phyloP scores from a whole-genome alignment of 2,888 invertebrate species.

The Prionchulus punctatus region DNA sequence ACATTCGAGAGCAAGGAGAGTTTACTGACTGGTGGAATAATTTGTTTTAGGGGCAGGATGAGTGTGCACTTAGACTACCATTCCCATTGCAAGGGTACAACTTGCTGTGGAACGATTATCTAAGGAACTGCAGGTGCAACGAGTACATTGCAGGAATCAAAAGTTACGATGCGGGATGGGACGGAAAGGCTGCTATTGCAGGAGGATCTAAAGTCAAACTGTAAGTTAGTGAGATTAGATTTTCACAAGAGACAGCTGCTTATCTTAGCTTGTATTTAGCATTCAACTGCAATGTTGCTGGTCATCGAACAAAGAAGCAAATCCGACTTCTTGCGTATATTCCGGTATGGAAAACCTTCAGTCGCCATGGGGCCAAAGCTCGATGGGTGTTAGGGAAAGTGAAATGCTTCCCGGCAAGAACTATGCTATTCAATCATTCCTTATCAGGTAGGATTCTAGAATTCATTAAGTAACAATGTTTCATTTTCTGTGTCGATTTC shows the following conservation, averaged over 20 bases:
- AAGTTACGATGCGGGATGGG: neutral
- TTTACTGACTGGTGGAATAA: too few species aligned
- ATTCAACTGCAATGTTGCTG: constrained; percentile 8
- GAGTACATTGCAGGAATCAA: neutral
- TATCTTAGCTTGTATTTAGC: neutral
- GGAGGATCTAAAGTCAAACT: neutral
- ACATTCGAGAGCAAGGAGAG: too few species aligned
- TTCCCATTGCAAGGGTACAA: neutral
- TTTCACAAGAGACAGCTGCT: too few species aligned
- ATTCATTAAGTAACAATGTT: neutral
- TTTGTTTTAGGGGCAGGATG: neutral
- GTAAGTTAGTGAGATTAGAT: neutral
- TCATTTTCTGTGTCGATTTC: neutral
- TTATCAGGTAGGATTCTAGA: neutral
- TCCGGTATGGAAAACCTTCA: neutral
- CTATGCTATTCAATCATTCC: neutral
- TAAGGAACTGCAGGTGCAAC: neutral
- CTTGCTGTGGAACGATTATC: neutral
- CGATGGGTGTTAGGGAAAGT: neutral
- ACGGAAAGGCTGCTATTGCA: neutral
- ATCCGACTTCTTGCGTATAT: neutral
- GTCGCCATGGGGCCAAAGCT: constrained; percentile 1
- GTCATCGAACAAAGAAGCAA: neutral
- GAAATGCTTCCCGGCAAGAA: neutral
- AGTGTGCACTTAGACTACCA: neutral